Conservation (phyloP, 2,888 invertebrate genomes). For the Bimastos eiseni region DNA sequence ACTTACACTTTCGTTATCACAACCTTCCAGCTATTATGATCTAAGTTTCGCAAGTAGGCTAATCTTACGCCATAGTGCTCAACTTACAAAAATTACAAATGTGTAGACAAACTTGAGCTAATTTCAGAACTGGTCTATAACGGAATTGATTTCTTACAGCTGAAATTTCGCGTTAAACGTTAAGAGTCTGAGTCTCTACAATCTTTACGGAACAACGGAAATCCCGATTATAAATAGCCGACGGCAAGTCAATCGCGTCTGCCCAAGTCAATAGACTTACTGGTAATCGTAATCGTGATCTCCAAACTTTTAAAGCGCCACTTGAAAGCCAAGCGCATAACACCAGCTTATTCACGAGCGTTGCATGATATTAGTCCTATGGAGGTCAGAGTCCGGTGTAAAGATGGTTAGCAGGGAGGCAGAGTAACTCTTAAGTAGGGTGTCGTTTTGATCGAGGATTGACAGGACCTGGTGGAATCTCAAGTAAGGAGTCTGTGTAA, state of each 20-base stretch:
- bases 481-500: no score
- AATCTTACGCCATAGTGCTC: not conserved
- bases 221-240: not conserved
- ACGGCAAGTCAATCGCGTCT: not conserved
- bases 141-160: not conserved
- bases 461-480: no score
- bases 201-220: not conserved
- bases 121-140: not conserved
- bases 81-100: not conserved
- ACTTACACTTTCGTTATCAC: not conserved
- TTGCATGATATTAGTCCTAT: no score
- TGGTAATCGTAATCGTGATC: no score
- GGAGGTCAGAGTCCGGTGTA: no score
- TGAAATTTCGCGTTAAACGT: not conserved
- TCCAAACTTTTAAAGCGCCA: no score
- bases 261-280: not conserved
- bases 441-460: no score
- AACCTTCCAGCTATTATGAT: not conserved
- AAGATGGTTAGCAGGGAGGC: no score
- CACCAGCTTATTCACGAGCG: no score
- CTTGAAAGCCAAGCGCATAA: no score
- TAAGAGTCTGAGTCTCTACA: not conserved
- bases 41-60: not conserved
- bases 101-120: not conserved
- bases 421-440: no score